Conservation (phyloP, 2,797 vertebrate genomes). For the Xiphorhynchus erythropygius region DNA sequence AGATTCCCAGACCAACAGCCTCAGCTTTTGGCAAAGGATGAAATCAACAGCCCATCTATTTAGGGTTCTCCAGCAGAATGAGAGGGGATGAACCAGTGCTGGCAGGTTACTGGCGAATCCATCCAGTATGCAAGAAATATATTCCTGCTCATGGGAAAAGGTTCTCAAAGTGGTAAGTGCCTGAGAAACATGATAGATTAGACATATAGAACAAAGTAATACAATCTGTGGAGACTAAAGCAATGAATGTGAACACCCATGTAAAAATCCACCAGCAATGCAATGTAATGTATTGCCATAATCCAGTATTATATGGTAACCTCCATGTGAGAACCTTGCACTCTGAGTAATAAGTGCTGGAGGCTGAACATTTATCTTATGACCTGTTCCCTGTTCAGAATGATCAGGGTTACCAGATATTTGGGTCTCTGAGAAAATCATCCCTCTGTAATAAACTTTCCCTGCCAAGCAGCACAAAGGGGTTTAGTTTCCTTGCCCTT, state of each 20-base stretch:
- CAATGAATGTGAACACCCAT: neutral
- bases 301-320: conserved; percentile 3
- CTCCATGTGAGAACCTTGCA: conserved; percentile 27
- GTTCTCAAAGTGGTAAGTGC: neutral
- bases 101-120: neutral
- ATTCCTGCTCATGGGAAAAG: neutral
- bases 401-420: neutral
- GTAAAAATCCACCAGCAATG: neutral
- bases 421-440: neutral
- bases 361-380: conserved; percentile 42
- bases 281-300: neutral
- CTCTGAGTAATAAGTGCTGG: conserved; percentile 14
- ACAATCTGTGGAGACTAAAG: neutral
- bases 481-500: neutral
- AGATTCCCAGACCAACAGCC: neutral
- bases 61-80: neutral
- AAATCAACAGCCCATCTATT: neutral
- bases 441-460: neutral
- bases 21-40: neutral
- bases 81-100: neutral
- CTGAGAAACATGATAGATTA: neutral
- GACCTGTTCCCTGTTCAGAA: conserved; percentile 14
- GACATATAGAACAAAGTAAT: neutral
- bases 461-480: neutral
- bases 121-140: neutral